Base-by-base conservation (phyloP, 2,113 vertebrate genomes). In the Quiscalus mexicanus region DNA sequence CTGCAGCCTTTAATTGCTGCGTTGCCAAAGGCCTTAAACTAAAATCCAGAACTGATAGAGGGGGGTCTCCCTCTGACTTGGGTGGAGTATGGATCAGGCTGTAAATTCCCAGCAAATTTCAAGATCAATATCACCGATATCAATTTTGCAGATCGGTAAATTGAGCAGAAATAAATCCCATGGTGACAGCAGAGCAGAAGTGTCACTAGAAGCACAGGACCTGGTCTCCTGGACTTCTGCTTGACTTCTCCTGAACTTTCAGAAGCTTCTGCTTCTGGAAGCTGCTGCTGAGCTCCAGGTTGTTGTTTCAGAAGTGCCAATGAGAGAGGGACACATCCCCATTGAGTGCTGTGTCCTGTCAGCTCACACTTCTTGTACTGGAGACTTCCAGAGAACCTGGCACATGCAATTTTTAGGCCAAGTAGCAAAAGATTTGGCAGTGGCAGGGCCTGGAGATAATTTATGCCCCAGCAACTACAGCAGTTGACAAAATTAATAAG, bases 281-380 rank as follows among this genome's bases (percentile, higher is more conserved):
- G 65, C 50, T 89, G 33, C 71, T 89, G n/a, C 27, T 71, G 25
- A 85, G 76, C 18, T 63, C 56, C 4, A 65, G 15, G 56, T 7
- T 35, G n/a, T 6, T 63, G 12, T n/a, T 68, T 44, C 30, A 50
- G 28, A 76, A 81, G 44, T 17, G 41, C 12, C 31, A 8, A 1
- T 0, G 11, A 78, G 56, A 33, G 22, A 53, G 71, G 17, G n/a
- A 93, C 41, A 41, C 19, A 62, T 45, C 24, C 16, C 27, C 63
- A 42, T 7, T 19, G 33, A 73, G 15, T 22, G 44, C 37, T 10
- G 1, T 21, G 35, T 76, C 44, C 28, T 77, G 11, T 33, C 15
- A 53, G 24, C 15, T 65, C 50, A 15, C 0, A 0, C 2, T 81
- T 56, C 45, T 78, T 55, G 23, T 6, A 2, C n/a, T 14, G 5